Conservation (phyloP, 2,797 vertebrate genomes). For the Eulemur rubriventer region DNA sequence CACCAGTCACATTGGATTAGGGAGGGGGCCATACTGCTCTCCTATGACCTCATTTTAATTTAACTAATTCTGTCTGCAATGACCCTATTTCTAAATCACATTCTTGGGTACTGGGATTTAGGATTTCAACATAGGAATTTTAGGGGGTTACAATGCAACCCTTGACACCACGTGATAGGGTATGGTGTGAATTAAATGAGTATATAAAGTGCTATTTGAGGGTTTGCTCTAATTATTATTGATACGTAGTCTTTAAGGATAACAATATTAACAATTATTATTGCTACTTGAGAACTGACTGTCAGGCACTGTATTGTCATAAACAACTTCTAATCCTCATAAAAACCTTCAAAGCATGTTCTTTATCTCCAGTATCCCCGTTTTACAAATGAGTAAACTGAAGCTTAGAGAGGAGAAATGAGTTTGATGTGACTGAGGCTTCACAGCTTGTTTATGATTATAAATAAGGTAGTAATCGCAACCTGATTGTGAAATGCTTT, state of each 20-base stretch:
- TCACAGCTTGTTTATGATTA: conserved; percentile 29
- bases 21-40: neutral
- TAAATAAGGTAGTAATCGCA: conserved; percentile 39
- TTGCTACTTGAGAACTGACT: neutral
- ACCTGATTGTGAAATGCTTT: neutral
- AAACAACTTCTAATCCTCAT: neutral
- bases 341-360: neutral
- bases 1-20: neutral
- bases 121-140: neutral
- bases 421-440: neutral
- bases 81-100: neutral
- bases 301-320: neutral
- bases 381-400: neutral
- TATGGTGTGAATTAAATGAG: neutral
- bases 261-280: neutral
- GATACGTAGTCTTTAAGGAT: neutral
- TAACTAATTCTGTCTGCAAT: neutral
- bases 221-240: neutral
- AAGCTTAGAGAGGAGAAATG: neutral
- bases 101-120: neutral
- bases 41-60: neutral
- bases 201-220: neutral
- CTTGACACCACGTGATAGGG: neutral
- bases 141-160: neutral
- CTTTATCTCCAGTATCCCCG: neutral